Evolutionary conservation across 1,140 invertebrate species (phyloP).

Genomic region (Neodiprion lecontei): DNA sequence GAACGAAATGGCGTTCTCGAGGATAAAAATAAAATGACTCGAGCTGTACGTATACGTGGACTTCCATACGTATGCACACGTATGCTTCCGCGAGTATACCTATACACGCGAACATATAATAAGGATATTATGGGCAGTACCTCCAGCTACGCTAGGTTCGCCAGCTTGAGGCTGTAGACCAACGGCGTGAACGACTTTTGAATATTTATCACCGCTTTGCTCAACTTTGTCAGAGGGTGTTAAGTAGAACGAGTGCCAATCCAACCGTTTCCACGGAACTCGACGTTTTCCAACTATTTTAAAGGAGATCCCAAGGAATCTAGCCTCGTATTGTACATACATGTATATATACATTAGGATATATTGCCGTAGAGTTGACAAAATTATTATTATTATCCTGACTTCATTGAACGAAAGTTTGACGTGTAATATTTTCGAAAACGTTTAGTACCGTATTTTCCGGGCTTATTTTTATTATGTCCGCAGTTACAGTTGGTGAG

Average conservation of each 20-base stretch:
- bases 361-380: too few species aligned
- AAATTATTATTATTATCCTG: too few species aligned
- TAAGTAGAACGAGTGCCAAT: conserved; percentile 13
- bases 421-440: too few species aligned
- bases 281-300: too few species aligned
- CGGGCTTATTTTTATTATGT: too few species aligned
- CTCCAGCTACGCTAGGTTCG: neutral
- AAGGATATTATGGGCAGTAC: neutral
- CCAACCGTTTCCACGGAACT: neutral
- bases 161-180: neutral
- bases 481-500: too few species aligned
- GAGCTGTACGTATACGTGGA: neutral
- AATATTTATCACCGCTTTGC: conserved; percentile 24
- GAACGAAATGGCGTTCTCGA: neutral
- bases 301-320: too few species aligned
- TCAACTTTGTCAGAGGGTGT: conserved; percentile 17
- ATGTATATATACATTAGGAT: too few species aligned
- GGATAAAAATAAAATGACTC: neutral
- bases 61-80: neutral
- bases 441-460: too few species aligned
- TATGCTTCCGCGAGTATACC: too few species aligned
- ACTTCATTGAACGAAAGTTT: too few species aligned
- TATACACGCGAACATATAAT: neutral
- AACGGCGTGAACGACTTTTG: conserved; percentile 22
- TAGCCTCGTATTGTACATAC: too few species aligned